Evolutionary conservation across 2,797 vertebrate genomes (phyloP), one percentile per base, ranked within the genome.

Genomic region (Danio kyathit): DNA sequence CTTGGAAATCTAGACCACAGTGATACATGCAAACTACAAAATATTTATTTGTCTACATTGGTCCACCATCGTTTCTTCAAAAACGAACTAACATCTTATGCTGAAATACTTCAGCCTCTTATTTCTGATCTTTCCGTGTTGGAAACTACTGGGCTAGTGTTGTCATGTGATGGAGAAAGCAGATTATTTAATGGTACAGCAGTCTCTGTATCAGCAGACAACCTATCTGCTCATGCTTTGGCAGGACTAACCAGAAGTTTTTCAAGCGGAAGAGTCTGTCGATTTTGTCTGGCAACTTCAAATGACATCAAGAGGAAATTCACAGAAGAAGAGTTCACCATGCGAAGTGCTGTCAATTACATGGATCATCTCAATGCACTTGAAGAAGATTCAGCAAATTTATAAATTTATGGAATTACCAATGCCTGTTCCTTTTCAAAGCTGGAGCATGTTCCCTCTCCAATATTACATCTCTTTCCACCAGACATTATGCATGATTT

Each of bases 331-430:
- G 38, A 63, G 9, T 60, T 60, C 12, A 60, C 13, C 21, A 29
- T 60, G 59, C 60, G 29, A 12, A 56, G 56, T 56, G 16, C 19
- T 60, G 29, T 14, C 29, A 41, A 63, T 41, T 64, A 64, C 40
- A 43, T 14, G 8, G n/a, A 64, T 64, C 61, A 64, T 64, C 14
- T 43, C 43, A 40, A 64, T 17, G 61, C 40, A 41, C 29, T 41
- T 63, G 29, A 63, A 41, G 61, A 64, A 64, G 16, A 64, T 64
- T 64, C 14, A n/a, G 14, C 38, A 63, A 63, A 63, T 14, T 63
- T 63, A 7, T 65, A 43, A 65, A 2, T 65, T 10, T 65, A 46
- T 12, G 64, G 43, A 5, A 66, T 66, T 43, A 48, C 43, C 17
- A 8, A 66, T 48, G 17, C 10, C 64, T 48, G 43, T 66, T 46